Evolutionary conservation across 2,888 invertebrate species (phyloP).

Genomic region (Dryadula phaetusa): DNA sequence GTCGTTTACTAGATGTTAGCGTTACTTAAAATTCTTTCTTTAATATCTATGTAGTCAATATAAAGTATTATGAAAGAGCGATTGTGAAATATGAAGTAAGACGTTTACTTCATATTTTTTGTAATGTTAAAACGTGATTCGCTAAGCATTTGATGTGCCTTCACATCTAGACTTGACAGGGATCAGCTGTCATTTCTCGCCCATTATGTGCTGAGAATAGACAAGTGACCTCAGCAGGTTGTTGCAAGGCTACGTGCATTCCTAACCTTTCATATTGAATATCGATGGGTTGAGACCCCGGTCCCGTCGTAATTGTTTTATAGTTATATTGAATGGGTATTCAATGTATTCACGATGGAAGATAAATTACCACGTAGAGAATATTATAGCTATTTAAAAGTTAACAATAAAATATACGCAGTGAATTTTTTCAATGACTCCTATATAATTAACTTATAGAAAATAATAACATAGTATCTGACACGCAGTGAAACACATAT

Average conservation of each 20-base stretch:
- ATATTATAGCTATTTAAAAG: constrained; percentile 12
- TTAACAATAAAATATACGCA: neutral
- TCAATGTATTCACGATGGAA: constrained; percentile 42
- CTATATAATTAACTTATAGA: neutral
- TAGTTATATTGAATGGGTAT: constrained; percentile 45
- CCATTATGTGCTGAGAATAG: constrained; percentile 69
- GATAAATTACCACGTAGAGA: constrained; percentile 36
- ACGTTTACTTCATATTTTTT: constrained; percentile 23
- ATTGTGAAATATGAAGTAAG: constrained; percentile 1
- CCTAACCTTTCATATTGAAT: constrained; percentile 65
- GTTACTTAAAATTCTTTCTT: neutral
- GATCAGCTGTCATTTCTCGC: constrained; percentile 74
- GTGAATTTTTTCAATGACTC: neutral
- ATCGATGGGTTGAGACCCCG: constrained; percentile 48
- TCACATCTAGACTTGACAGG: constrained; percentile 43
- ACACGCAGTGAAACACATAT: neutral
- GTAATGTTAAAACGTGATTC: constrained; percentile 4
- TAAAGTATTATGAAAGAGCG: neutral
- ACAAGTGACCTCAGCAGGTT: constrained; percentile 67
- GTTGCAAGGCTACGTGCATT: constrained; percentile 61
- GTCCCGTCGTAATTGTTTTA: constrained; percentile 46
- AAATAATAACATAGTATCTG: neutral
- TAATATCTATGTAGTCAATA: neutral
- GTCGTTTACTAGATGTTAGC: neutral
- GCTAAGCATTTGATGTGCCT: constrained; percentile 8